These are phyloP conservation scores for Drosophila mojavensis DNA, from an alignment of 1,140 invertebrate genomes.

Conservation along the genomic window DNA sequence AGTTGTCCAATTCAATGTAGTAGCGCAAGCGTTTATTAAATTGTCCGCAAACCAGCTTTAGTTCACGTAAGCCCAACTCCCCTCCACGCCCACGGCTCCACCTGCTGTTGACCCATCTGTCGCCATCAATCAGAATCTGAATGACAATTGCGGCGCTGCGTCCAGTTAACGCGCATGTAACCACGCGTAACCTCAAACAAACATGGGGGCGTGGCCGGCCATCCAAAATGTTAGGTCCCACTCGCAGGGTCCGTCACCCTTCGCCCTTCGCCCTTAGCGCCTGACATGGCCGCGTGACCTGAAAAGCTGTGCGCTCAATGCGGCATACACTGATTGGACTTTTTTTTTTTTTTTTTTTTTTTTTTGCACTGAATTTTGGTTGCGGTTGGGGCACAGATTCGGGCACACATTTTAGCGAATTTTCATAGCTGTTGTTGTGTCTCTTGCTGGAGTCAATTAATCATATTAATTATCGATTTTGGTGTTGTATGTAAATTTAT, in stretches of 20 bases:
- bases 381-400: background rate
- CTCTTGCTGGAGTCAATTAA: conserved; percentile 59
- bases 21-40: conserved; percentile 45
- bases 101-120: conserved; percentile 16
- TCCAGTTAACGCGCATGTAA: conserved; percentile 4
- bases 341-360: background rate
- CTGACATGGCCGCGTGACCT: background rate
- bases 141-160: conserved; percentile 1
- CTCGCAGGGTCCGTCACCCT: background rate
- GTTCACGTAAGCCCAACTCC: background rate
- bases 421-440: background rate
- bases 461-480: conserved; percentile 79
- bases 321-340: conserved; percentile 41
- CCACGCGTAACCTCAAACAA: conserved; percentile 54
- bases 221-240: background rate
- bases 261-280: background rate
- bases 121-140: conserved; percentile 53
- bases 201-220: conserved; percentile 16
- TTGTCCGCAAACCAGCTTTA: conserved; percentile 7
- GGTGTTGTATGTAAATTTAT: conserved; percentile 64
- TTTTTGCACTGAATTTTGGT: conserved; percentile 11
- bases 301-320: conserved; percentile 50
- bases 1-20: conserved; percentile 34
- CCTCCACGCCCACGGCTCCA: too few species aligned
- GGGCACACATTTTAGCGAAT: background rate